Percentiles rank a stretch among this genome's conserved stretches.
These are phyloP conservation scores for Pemphredon lugubris DNA, from an alignment of 2,888 invertebrate genomes.

Conservation along the genomic window DNA sequence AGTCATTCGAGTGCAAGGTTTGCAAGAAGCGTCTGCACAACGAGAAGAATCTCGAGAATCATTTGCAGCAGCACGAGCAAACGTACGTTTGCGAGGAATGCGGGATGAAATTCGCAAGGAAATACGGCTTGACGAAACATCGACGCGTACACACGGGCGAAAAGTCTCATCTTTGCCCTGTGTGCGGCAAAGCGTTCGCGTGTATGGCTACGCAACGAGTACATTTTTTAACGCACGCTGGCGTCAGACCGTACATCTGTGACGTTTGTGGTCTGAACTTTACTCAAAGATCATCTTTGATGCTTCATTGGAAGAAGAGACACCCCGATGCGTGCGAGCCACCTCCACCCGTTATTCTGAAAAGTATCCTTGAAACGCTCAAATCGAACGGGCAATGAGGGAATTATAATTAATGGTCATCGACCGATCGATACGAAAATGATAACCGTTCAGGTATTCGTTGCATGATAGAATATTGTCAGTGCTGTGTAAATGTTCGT, in stretches of 20 bases:
- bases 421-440: background rate
- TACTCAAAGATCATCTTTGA: background rate
- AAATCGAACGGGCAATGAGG: background rate
- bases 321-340: background rate
- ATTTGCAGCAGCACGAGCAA: constrained; percentile 1
- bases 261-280: background rate
- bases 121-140: background rate
- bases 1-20: background rate
- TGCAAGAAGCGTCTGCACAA: background rate
- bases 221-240: background rate
- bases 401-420: background rate
- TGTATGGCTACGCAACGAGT: no score
- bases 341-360: background rate
- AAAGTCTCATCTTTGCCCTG: background rate
- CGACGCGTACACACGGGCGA: background rate
- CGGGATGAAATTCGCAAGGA: background rate
- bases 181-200: no score
- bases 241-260: background rate
- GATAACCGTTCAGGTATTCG: no score
- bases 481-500: no score
- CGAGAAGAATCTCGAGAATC: background rate
- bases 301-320: background rate
- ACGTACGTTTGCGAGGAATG: background rate
- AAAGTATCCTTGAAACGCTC: background rate
- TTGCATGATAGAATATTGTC: no score